These are phyloP conservation scores for Bovichtus diacanthus DNA, from an alignment of 2,797 vertebrate species.

Conservation along the genomic window DNA sequence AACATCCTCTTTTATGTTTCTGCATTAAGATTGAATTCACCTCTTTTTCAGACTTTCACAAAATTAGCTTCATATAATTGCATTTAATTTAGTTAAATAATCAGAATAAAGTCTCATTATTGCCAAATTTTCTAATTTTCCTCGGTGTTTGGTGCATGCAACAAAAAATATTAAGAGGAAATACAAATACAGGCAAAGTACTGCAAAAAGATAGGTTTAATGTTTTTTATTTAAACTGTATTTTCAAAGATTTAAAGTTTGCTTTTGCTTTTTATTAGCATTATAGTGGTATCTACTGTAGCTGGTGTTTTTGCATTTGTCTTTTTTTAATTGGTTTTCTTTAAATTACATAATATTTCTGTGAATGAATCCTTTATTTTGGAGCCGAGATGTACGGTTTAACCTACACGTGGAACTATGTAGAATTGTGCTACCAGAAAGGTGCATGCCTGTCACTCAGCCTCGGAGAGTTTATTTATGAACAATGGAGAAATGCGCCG, in stretches of 20 bases:
- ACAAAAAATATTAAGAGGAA: too few species aligned
- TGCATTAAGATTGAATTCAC: not conserved
- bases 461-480: not conserved
- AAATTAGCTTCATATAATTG: not conserved
- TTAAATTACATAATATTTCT: not conserved
- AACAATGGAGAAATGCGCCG: constrained; percentile 7
- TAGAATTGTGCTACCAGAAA: not conserved
- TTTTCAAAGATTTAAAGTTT: not conserved
- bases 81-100: not conserved
- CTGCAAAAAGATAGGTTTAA: too few species aligned
- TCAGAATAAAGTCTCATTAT: too few species aligned
- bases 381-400: not conserved
- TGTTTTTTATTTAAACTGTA: not conserved
- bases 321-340: not conserved
- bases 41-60: not conserved
- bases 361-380: too few species aligned
- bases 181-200: too few species aligned
- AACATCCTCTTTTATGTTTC: constrained; percentile 27
- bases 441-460: not conserved
- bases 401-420: not conserved
- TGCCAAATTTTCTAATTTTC: too few species aligned
- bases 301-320: not conserved
- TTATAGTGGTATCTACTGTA: not conserved
- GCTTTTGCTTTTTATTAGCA: not conserved
- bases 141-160: too few species aligned